Conservation (phyloP, 35 echinoderm and acorn worm species). For the Lytechinus variegatus region DNA sequence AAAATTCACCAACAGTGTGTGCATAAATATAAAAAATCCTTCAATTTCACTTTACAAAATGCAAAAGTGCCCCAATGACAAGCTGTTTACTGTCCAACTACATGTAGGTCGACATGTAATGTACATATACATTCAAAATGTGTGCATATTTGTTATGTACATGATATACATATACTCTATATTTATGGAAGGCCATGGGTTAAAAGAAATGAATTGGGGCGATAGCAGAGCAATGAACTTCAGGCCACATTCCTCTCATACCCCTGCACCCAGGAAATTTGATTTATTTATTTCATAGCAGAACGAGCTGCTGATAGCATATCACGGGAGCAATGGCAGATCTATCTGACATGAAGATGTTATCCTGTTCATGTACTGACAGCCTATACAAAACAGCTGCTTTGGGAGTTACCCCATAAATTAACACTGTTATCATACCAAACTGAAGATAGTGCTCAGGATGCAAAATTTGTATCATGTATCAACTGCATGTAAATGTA, state of each 20-base stretch:
- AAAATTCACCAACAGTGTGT: too few relatives aligned
- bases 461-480: too few relatives aligned
- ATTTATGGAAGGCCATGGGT: background rate
- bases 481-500: too few relatives aligned
- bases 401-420: background rate
- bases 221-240: background rate
- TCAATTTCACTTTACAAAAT: too few relatives aligned
- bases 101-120: too few relatives aligned
- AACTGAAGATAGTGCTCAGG: background rate
- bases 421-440: background rate
- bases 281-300: conserved; percentile 6
- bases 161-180: background rate
- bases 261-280: background rate
- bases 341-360: background rate
- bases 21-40: too few relatives aligned
- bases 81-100: too few relatives aligned
- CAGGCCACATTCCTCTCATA: background rate
- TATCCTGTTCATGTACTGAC: background rate
- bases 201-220: background rate
- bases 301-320: background rate
- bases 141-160: background rate
- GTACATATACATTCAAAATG: too few relatives aligned
- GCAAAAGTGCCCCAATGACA: too few relatives aligned
- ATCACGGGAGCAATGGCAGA: background rate
- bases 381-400: conserved; percentile 1